phyloP scores from a whole-genome alignment of 35 echinoderm and acorn worm species.

The Anneissia japonica region DNA sequence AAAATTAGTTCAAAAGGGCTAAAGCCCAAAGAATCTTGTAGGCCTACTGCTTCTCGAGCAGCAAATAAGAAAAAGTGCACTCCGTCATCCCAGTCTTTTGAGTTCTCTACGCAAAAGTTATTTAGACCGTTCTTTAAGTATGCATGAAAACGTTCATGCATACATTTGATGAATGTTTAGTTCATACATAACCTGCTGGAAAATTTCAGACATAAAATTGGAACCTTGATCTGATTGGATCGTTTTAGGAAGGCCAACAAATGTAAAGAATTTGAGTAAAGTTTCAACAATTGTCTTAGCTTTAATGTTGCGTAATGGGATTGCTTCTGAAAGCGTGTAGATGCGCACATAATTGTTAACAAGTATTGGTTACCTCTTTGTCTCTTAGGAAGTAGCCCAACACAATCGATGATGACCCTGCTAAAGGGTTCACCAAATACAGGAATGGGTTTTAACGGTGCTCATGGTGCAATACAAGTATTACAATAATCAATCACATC shows the following conservation, averaged over 20 bases:
- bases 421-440: not conserved
- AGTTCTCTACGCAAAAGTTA: slow-evolving; percentile 40
- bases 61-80: slow-evolving; percentile 46
- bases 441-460: not conserved
- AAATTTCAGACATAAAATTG: not conserved
- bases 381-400: not conserved
- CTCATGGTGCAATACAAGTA: not conserved
- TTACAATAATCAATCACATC: not conserved
- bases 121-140: slow-evolving; percentile 63
- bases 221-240: not conserved
- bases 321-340: not conserved
- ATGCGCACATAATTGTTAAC: not conserved
- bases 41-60: slow-evolving; percentile 19
- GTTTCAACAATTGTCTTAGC: not conserved
- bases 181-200: not conserved
- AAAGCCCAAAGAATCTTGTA: slow-evolving; percentile 48
- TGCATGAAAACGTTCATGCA: slow-evolving; percentile 42
- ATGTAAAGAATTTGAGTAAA: not conserved
- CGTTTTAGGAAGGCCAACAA: not conserved
- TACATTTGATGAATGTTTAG: no score
- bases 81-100: slow-evolving; percentile 59
- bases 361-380: not conserved
- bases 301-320: not conserved
- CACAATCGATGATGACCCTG: not conserved
- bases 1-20: slow-evolving; percentile 59